These are phyloP conservation scores for Platygyra sinensis DNA, from an alignment of 64 coral and sea anemone genomes.

Conservation along the genomic window DNA sequence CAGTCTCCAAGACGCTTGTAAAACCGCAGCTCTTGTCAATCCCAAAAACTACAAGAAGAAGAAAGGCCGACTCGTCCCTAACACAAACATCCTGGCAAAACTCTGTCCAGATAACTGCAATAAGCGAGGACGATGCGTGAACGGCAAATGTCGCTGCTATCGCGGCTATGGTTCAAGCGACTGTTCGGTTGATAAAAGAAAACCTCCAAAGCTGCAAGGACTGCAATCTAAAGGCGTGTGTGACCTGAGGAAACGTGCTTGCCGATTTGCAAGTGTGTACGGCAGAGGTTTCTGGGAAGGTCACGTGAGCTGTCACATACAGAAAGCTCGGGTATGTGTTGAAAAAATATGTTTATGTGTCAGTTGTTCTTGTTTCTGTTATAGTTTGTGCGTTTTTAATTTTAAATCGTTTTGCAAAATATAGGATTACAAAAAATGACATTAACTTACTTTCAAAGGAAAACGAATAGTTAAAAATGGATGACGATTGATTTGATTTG, in stretches of 20 bases:
- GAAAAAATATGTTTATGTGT: too few relatives aligned
- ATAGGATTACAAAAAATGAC: too few relatives aligned
- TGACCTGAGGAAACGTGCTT: slow-evolving; percentile 68
- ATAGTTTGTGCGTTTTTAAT: neutral
- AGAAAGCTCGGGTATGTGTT: slow-evolving; percentile 73
- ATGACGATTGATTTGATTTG: too few relatives aligned
- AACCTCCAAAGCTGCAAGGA: slow-evolving; percentile 51
- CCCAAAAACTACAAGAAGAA: slow-evolving; percentile 88
- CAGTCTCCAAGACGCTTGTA: slow-evolving; percentile 61
- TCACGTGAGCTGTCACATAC: slow-evolving; percentile 73
- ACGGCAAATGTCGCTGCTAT: slow-evolving; percentile 67
- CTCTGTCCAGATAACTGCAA: slow-evolving; percentile 85
- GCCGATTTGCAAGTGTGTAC: slow-evolving; percentile 78
- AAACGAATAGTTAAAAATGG: too few relatives aligned
- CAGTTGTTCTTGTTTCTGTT: neutral
- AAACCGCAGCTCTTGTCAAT: slow-evolving; percentile 56
- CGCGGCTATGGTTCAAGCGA: slow-evolving; percentile 66
- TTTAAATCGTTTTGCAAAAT: too few relatives aligned
- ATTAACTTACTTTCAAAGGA: too few relatives aligned
- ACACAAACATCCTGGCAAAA: slow-evolving; percentile 56
- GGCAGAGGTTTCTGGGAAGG: slow-evolving; percentile 73
- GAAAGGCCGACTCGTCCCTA: slow-evolving; percentile 55
- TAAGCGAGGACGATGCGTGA: slow-evolving; percentile 70
- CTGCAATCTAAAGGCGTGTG: slow-evolving; percentile 87
- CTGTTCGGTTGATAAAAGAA: slow-evolving; percentile 70